Conservation (phyloP, 2,113 vertebrate species). For the Chelonoidis abingdonii region DNA sequence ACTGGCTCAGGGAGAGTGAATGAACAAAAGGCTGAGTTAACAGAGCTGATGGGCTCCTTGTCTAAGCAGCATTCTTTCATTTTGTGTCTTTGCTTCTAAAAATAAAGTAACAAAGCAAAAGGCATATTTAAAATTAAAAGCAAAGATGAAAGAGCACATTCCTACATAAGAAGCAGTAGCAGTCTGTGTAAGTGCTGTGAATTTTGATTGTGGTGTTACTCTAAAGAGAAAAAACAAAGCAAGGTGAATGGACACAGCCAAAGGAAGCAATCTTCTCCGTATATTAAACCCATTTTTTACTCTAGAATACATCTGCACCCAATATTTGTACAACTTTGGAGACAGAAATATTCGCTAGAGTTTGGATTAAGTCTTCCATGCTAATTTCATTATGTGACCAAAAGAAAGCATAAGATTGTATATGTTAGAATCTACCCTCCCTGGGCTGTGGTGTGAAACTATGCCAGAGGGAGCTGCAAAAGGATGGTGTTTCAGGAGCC, state of each 20-base stretch:
- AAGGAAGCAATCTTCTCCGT: neutral
- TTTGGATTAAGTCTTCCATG: conserved; percentile 22
- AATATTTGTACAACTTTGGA: neutral
- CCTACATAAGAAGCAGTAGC: neutral
- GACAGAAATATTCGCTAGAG: neutral
- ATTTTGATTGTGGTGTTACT: neutral
- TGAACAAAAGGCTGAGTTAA: neutral
- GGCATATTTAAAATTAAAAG: neutral
- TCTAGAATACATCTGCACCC: neutral
- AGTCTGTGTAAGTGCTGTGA: neutral
- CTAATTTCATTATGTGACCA: conserved; percentile 51
- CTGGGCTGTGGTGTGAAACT: neutral
- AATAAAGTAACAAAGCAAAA: neutral
- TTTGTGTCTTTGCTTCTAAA: conserved; percentile 29
- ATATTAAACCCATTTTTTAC: neutral
- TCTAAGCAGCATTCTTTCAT: neutral
- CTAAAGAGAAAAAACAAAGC: neutral
- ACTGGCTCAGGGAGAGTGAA: neutral
- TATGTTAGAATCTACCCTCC: neutral
- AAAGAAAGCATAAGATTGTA: conserved; percentile 34
- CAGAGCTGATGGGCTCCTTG: neutral
- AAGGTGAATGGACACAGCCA: neutral
- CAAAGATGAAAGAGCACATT: neutral
- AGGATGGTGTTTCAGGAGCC: neutral
- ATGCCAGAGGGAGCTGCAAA: neutral